Evolutionary conservation across 2,113 vertebrate species (phyloP), one percentile per base, ranked within the genome.

Genomic region (Pogona vitticeps): DNA sequence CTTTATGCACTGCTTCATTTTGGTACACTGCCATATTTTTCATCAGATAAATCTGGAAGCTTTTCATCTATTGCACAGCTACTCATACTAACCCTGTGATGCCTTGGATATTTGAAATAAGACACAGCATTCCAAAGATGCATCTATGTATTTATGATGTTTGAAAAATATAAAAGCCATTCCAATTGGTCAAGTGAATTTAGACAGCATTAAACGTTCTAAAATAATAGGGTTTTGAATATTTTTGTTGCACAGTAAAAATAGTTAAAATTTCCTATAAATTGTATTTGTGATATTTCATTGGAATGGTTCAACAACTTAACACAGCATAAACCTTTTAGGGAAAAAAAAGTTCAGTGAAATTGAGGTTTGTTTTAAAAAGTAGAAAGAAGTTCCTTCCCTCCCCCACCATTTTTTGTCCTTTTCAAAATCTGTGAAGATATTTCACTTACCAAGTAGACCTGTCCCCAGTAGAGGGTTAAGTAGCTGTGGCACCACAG

Each of bases 401-500:
- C 81, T 80, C 85, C 87, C 87, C 88, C 88, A 77, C 36, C 75
- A 61, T 73, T 1, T 52, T 59, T 85, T 94, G n/a, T 87, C 88
- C 65, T 52, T 40, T 91, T 92, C 92, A 94, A 93, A 94, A 95
- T 94, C 86, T 96, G 95, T 95, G 96, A 91, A 82, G 92, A 93
- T 94, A 88, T 90, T 1, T 83, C 92, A 96, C 97, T 97, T 90
- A 97, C 97, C 97, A 80, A 97, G 96, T 94, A 97, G 96, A 91
- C 97, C 96, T 2, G 97, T 96, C 91, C 97, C 97, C 96, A 97
- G 97, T 33, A 97, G 96, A 92, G 97, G 97, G 95, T 97, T 97
- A 89, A 97, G 96, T 88, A 97, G 97, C 96, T 97, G 97, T 83
- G 97, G 96, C 96, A 97, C 93, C 95, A 96, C 96, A 90, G 96